Conservation (phyloP, 2,888 invertebrate species). For the Tetragonula carbonaria region DNA sequence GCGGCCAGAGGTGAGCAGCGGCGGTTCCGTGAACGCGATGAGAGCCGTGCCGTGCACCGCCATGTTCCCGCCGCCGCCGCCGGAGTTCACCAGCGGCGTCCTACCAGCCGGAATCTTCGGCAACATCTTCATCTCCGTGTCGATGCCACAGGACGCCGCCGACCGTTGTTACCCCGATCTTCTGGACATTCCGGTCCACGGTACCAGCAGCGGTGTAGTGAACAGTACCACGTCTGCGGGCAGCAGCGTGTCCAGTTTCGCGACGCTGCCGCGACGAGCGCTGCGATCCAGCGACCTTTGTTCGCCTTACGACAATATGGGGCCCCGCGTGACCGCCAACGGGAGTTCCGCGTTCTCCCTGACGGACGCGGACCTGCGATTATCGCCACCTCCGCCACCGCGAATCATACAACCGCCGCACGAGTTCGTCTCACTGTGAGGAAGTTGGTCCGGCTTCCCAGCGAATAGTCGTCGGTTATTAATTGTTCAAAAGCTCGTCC, state of each 20-base stretch:
- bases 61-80: conserved; percentile 85
- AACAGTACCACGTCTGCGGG: conserved; percentile 60
- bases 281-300: conserved; percentile 85
- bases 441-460: conserved; percentile 23
- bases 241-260: conserved; percentile 81
- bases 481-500: conserved; percentile 41
- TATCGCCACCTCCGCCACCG: conserved; percentile 86
- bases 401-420: conserved; percentile 86
- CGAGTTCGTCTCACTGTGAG: conserved; percentile 86
- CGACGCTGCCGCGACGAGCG: conserved; percentile 84
- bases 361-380: conserved; percentile 86
- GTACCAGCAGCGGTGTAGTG: conserved; percentile 57
- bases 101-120: conserved; percentile 86
- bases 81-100: conserved; percentile 83
- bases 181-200: conserved; percentile 87
- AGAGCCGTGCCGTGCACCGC: conserved; percentile 81
- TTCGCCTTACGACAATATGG: conserved; percentile 95
- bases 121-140: conserved; percentile 94
- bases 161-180: conserved; percentile 92
- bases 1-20: conserved; percentile 73
- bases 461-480: conserved; percentile 35
- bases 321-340: conserved; percentile 94
- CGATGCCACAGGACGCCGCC: conserved; percentile 90
- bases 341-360: conserved; percentile 94
- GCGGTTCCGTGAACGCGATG: conserved; percentile 74